These are phyloP conservation scores for Lichenostomus cassidix DNA, from an alignment of 2,113 vertebrate species.

Conservation along the genomic window DNA sequence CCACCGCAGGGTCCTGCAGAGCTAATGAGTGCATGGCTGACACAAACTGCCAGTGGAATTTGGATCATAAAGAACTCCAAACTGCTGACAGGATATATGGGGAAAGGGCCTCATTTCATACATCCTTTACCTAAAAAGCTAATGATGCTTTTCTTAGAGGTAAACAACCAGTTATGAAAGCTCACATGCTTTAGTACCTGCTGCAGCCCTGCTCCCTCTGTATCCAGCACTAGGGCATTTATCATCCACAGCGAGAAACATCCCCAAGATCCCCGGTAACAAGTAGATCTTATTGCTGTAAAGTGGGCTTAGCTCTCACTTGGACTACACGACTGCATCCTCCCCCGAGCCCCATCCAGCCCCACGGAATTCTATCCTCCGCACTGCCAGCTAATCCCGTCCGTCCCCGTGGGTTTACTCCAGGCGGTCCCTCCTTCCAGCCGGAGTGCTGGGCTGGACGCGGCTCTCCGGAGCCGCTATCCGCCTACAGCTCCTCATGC, in stretches of 20 bases:
- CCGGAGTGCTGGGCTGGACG: neutral
- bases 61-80: neutral
- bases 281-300: neutral
- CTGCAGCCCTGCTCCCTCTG: neutral
- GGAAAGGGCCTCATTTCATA: neutral
- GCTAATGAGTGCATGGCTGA: fast-evolving
- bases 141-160: neutral
- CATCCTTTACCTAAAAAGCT: neutral
- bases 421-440: neutral
- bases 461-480: neutral
- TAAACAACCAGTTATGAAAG: neutral
- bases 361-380: neutral
- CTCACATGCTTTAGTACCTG: neutral
- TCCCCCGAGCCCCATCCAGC: neutral
- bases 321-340: neutral
- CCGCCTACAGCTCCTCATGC: neutral
- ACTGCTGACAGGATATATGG: neutral
- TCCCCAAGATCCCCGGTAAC: neutral
- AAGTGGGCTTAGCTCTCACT: neutral
- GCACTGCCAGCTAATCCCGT: neutral
- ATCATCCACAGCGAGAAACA: neutral
- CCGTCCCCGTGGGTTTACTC: neutral
- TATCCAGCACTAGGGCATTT: neutral
- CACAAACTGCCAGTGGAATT: fast-evolving
- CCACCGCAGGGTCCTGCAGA: neutral